Evolutionary conservation across 2,113 vertebrate species (phyloP), one percentile per base, ranked within the genome.

Genomic region (Aix galericulata): DNA sequence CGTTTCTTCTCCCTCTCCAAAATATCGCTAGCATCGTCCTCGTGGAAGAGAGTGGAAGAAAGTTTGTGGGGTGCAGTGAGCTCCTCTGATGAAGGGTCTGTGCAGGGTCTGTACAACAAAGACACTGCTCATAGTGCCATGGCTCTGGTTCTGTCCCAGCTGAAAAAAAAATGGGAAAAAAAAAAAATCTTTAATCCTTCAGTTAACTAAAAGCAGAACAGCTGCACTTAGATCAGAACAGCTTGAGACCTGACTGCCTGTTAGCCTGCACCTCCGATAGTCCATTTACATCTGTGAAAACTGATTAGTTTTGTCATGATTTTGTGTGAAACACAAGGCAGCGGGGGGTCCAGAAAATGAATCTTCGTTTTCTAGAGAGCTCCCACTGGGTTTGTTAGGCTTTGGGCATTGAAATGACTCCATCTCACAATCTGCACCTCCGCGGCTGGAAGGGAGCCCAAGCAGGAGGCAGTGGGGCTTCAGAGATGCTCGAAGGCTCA

Each of bases 151-250:
- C 80, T 63, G 34, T 67, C 55, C 27, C 3, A 0, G 11, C 81
- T 84, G 52, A 88, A 86, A 76, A 74, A 34, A 25, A 73, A 73
- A 60, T 29, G 56, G 32, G 9, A 21, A 46, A 46, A 21, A 60
- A 34, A 25, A 92, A 83, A 73, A 69, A 56, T 23, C 74, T 74
- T 64, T 48, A 48, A 72, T 42, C 10, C 58, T 83, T 71, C 66
- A 3, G 22, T 62, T 66, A 75, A 55, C 42, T 40, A 56, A 79
- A 93, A 91, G 58, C 56, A 86, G 68, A 88, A 42, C 53, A 86
- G 48, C 77, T 64, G n/a, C 1, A 0, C 46, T 83, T 29, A 44
- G 40, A 71, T 50, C 17, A 1, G 32, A 53, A 12, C 0, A 0
- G 36, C 36, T 18, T 31, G 29, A 32, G 62, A 46, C 60, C 31